Conservation (phyloP, 2,113 vertebrate genomes). For the Agapornis roseicollis region DNA sequence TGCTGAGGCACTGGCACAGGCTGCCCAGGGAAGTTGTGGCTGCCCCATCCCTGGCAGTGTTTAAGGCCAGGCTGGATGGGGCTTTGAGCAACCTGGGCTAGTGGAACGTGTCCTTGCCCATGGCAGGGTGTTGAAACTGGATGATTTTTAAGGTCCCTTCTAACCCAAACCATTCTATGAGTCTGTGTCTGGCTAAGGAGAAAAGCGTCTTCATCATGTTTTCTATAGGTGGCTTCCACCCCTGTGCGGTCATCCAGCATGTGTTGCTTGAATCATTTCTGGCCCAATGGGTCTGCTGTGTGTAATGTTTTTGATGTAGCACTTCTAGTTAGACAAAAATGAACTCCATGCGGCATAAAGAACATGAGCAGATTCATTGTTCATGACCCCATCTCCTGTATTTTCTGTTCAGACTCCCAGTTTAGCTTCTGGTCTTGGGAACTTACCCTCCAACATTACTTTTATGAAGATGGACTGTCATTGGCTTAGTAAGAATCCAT, state of each 20-base stretch:
- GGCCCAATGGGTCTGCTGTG: not conserved
- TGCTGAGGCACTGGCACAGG: not conserved
- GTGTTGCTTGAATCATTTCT: not conserved
- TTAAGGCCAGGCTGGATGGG: not conserved
- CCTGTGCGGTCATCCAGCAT: not conserved
- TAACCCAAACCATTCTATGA: not conserved
- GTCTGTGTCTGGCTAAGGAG: not conserved
- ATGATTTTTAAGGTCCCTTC: not conserved
- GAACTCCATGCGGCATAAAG: not conserved
- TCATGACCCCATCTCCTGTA: not conserved
- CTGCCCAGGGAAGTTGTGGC: not conserved
- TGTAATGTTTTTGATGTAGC: not conserved
- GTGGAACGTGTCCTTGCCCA: not conserved
- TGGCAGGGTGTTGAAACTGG: not conserved
- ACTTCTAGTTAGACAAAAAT: not conserved
- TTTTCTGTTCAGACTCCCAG: not conserved
- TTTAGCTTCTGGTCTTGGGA: not conserved
- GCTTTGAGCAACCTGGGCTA: not conserved
- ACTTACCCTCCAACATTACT: not conserved
- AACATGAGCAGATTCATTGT: not conserved
- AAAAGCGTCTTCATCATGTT: not conserved
- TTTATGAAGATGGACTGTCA: not conserved
- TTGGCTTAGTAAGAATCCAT: not conserved
- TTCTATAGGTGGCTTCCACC: not conserved
- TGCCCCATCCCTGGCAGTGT: not conserved